These are phyloP conservation scores for Megaceryle alcyon DNA, from an alignment of 2,797 vertebrate species.

Conservation along the genomic window DNA sequence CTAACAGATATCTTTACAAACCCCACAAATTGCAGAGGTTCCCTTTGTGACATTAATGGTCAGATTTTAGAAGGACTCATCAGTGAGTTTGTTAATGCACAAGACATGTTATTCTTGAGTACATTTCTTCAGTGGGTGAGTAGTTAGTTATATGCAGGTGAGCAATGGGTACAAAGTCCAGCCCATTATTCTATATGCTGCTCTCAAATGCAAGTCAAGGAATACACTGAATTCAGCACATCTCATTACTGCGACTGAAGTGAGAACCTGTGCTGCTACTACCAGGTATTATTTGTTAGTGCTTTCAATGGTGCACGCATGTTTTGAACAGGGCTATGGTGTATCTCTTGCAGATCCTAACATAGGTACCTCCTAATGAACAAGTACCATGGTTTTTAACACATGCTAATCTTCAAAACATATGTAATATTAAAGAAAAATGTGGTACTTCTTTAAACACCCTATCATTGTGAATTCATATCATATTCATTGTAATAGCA, in stretches of 20 bases:
- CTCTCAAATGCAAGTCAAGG: neutral
- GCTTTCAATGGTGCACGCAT: neutral
- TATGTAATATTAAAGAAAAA: conserved; percentile 72
- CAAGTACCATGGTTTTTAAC: conserved; percentile 11
- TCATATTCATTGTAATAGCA: conserved; percentile 81
- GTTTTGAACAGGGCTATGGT: neutral
- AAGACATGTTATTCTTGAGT: neutral
- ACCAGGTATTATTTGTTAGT: neutral
- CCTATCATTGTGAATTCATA: conserved; percentile 79
- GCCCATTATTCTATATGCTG: accelerated
- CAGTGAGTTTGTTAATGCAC: neutral
- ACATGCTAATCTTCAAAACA: conserved; percentile 49
- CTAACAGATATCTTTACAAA: neutral
- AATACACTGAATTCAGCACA: neutral
- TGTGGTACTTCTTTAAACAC: conserved; percentile 66
- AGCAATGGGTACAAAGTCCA: neutral
- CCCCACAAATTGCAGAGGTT: neutral
- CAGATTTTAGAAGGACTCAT: neutral
- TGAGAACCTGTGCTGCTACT: neutral
- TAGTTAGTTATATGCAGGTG: neutral
- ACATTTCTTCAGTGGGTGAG: neutral
- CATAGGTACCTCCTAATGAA: neutral
- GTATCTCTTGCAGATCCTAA: neutral
- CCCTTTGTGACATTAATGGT: neutral
- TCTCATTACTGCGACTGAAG: neutral